Base-by-base conservation (phyloP, 92 coral and sea anemone species). In the Meandrina meandrites region DNA sequence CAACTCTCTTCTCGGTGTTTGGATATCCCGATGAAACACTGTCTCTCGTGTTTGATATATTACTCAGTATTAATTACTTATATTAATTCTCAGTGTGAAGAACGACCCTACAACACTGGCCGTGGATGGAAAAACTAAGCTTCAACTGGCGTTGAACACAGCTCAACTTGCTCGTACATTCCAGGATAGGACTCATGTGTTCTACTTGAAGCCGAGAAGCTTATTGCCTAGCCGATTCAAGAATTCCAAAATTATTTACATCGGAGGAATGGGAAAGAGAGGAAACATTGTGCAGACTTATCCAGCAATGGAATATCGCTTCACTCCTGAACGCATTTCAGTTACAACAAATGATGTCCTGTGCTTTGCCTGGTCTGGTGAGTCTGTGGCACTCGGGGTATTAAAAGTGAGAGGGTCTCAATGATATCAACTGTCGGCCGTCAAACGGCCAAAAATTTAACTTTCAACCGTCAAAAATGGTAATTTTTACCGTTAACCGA, bases 301-400 rank as follows among this genome's bases (percentile, higher is more conserved):
- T 83, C 91, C 91, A 60, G 91, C 91, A 37, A 83, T 88, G 91
- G 91, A 88, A 76, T 88, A 88, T 83, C 88, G 88, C 77, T 88
- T 88, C 83, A 21, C 37, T 57, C 91, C 88, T 54, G 88, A 88
- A 47, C 82, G 75, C 8, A 15, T 76, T 3, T 60, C 82, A 18
- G 88, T 85, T 45, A 35, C 81, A 16, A 85, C 74, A 56, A 48
- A 76, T 3, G 88, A 85, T 48, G 88, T 85, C 30, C 18, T 85
- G 74, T 85, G 88, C 51, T 85, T 85, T n/a, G 88, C 64, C 8
- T 85, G 88, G 88, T 85, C 88, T 58, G 88, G 88, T 85, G 66
- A 85, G 88, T 57, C 18, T 56, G 30, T 35, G 30, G 31, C 68
- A 10, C 68, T 22, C 68, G 22, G 28, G n/a, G n/a, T n/a, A n/a